Evolutionary conservation across 2,113 vertebrate species (phyloP).

Genomic region (Chionis minor): DNA sequence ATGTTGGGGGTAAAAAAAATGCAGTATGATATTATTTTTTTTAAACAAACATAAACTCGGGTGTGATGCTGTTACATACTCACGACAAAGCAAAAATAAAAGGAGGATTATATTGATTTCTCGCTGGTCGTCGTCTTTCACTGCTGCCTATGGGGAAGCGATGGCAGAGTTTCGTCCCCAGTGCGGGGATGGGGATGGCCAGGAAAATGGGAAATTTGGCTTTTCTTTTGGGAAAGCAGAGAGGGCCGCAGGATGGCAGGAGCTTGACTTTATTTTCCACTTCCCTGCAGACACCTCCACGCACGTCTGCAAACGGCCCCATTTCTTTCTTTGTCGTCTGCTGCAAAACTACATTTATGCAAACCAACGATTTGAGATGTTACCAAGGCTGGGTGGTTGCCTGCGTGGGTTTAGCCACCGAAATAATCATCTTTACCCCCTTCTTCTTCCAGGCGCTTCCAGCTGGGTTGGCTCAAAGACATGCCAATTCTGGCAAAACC

Average conservation of each 20-base stretch:
- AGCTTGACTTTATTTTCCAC: background rate
- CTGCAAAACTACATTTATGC: background rate
- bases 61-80: constrained; percentile 7
- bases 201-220: background rate
- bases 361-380: accelerated
- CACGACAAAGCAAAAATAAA: background rate
- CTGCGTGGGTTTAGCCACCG: background rate
- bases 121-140: background rate
- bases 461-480: background rate
- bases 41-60: background rate
- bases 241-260: background rate
- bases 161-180: accelerated
- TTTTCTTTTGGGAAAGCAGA: background rate
- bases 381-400: background rate
- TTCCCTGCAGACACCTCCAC: background rate
- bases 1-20: background rate
- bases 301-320: background rate
- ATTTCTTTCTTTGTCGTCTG: background rate
- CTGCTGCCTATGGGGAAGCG: background rate
- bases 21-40: background rate
- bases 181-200: accelerated
- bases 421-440: background rate
- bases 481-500: background rate
- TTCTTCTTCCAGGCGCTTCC: background rate
- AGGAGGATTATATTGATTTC: background rate